Percentiles rank a stretch among this genome's conserved stretches.
Evolutionary conservation across 2,797 vertebrate species (phyloP).

Genomic region (Erethizon dorsatum): DNA sequence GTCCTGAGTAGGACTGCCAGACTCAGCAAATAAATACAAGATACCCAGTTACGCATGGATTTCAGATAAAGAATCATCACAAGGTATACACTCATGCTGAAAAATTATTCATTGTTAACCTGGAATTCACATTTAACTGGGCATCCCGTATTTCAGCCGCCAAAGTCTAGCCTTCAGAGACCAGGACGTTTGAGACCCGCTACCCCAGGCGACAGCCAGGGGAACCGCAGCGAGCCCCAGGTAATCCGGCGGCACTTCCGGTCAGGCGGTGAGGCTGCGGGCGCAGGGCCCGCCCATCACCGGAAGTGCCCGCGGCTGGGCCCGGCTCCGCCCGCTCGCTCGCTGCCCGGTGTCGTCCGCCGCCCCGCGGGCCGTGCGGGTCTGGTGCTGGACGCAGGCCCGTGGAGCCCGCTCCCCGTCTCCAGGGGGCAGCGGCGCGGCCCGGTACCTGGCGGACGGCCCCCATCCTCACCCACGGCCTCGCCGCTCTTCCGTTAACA

Average conservation of each 20-base stretch:
- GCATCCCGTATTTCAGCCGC: not conserved
- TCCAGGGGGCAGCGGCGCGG: conserved; percentile 1
- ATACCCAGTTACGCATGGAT: not conserved
- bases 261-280: accelerated
- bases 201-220: accelerated
- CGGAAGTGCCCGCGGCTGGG: not conserved
- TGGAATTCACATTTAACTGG: not conserved
- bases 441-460: not conserved
- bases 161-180: accelerated
- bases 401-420: not conserved
- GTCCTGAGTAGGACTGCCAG: not conserved
- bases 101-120: not conserved
- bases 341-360: not conserved
- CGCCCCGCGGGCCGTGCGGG: accelerated
- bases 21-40: conserved; percentile 47
- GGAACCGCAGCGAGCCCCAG: accelerated
- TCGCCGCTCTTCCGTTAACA: conserved; percentile 64
- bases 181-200: not conserved
- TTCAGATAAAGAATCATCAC: not conserved
- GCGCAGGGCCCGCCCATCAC: not conserved
- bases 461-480: not conserved
- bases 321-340: accelerated
- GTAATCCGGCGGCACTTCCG: conserved; percentile 14
- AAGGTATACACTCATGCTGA: not conserved
- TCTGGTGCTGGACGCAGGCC: accelerated